These are phyloP conservation scores for Nibea albiflora DNA, from an alignment of 2,113 vertebrate genomes.

Conservation along the genomic window DNA sequence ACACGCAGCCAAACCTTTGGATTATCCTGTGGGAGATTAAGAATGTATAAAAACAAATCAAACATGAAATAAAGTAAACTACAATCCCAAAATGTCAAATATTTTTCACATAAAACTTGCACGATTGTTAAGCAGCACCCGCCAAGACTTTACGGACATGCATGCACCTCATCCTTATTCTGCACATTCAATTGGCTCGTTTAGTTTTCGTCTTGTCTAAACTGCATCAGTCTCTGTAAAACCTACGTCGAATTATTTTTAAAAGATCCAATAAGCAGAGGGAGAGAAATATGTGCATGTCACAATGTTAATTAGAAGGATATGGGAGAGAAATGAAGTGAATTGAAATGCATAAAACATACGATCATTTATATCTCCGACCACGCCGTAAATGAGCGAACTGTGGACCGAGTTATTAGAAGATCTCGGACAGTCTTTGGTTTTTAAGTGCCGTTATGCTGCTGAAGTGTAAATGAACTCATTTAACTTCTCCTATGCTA, in stretches of 20 bases:
- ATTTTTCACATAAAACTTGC: background rate
- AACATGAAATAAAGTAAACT: background rate
- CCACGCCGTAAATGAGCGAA: background rate
- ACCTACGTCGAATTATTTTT: background rate
- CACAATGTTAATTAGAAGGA: background rate
- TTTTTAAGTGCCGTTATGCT: constrained; percentile 31
- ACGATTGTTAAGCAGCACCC: background rate
- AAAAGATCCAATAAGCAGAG: background rate
- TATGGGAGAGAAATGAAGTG: background rate
- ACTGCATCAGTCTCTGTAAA: background rate
- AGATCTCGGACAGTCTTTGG: background rate
- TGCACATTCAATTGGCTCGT: background rate
- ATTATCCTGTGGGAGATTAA: background rate
- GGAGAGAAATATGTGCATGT: background rate
- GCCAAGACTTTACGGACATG: background rate
- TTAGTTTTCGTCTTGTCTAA: background rate
- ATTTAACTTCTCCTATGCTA: constrained; percentile 4
- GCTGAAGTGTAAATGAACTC: constrained; percentile 13
- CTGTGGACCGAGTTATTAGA: background rate
- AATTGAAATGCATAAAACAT: background rate
- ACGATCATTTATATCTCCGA: background rate
- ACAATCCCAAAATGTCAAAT: background rate
- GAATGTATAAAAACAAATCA: background rate
- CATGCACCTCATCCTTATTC: background rate
- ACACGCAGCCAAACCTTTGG: background rate